These are phyloP conservation scores for Melikaiella ostensackeni DNA, from an alignment of 2,888 invertebrate genomes.

Conservation along the genomic window DNA sequence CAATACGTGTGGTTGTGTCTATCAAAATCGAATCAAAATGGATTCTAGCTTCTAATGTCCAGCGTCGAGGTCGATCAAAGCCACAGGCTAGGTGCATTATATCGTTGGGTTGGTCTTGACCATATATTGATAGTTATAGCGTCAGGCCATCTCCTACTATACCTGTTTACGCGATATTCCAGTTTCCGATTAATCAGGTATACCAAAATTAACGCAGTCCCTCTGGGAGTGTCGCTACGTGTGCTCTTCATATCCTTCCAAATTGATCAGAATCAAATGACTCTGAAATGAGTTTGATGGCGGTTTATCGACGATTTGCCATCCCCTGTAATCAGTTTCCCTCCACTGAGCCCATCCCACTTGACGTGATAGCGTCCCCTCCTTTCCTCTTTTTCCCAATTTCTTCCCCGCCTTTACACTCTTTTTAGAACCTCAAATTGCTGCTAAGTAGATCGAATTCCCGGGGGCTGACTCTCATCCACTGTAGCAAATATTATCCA, in stretches of 20 bases:
- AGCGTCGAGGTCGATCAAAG: slow-evolving; percentile 68
- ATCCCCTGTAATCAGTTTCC: slow-evolving; percentile 44
- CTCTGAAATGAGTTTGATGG: slow-evolving; percentile 55
- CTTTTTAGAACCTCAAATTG: slow-evolving; percentile 21
- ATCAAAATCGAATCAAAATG: slow-evolving; percentile 25
- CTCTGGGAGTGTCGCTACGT: slow-evolving; percentile 49
- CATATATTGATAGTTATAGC: slow-evolving; percentile 62
- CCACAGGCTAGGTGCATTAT: slow-evolving; percentile 66
- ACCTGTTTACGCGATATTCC: slow-evolving; percentile 73
- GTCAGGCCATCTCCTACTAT: slow-evolving; percentile 69
- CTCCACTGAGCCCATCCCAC: slow-evolving; percentile 19
- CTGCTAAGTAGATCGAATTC: slow-evolving; percentile 30
- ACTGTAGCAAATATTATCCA: slow-evolving; percentile 3
- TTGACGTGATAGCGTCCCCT: slow-evolving; percentile 5
- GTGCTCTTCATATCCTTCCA: slow-evolving; percentile 47
- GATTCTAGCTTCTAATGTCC: slow-evolving; percentile 14
- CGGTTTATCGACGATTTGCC: slow-evolving; percentile 59
- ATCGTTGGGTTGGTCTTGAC: slow-evolving; percentile 60
- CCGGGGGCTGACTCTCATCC: slow-evolving; percentile 13
- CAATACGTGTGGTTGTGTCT: not conserved
- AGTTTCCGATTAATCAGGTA: slow-evolving; percentile 76
- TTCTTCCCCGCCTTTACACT: not conserved
- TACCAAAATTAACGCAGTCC: slow-evolving; percentile 72
- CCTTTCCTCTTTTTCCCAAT: slow-evolving; percentile 8
- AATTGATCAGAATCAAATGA: slow-evolving; percentile 58